Evolutionary conservation across 2,113 vertebrate genomes (phyloP).

Genomic region (Lethenteron reissneri): DNA sequence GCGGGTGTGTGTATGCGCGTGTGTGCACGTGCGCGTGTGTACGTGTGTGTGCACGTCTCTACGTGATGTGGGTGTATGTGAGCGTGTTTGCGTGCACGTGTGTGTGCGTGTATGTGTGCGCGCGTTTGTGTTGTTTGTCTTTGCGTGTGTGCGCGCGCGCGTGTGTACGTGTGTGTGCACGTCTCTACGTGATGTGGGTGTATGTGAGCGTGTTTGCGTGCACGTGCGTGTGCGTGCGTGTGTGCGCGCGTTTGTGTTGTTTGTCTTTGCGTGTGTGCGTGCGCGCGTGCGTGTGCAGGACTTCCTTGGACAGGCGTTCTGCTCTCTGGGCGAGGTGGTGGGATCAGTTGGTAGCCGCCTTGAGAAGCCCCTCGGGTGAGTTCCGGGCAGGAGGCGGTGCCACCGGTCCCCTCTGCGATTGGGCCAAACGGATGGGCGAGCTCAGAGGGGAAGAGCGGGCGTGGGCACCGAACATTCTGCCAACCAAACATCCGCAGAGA

Average conservation of each 20-base stretch:
- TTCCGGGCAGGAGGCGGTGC: slow-evolving; percentile 10
- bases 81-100: too few species aligned
- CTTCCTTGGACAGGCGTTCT: slow-evolving; percentile 76
- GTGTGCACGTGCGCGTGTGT: too few species aligned
- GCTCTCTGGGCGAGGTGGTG: slow-evolving; percentile 79
- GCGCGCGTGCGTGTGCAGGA: slow-evolving; percentile 27
- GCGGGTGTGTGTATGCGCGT: too few species aligned
- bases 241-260: not conserved
- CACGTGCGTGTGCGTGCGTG: not conserved
- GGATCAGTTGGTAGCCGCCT: slow-evolving; percentile 67
- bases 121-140: too few species aligned
- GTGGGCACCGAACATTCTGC: too few species aligned
- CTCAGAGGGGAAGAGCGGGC: too few species aligned
- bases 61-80: too few species aligned
- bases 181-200: not conserved
- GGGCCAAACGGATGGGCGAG: too few species aligned
- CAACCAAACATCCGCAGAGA: too few species aligned
- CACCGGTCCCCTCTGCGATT: too few species aligned
- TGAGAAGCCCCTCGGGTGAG: slow-evolving; percentile 75
- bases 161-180: not conserved
- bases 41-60: too few species aligned
- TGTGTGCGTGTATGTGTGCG: too few species aligned
- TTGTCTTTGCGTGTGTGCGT: not conserved
- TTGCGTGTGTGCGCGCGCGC: not conserved
- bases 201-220: not conserved